These are phyloP conservation scores for Elmis aenea DNA, from an alignment of 2,888 invertebrate genomes.

Conservation along the genomic window DNA sequence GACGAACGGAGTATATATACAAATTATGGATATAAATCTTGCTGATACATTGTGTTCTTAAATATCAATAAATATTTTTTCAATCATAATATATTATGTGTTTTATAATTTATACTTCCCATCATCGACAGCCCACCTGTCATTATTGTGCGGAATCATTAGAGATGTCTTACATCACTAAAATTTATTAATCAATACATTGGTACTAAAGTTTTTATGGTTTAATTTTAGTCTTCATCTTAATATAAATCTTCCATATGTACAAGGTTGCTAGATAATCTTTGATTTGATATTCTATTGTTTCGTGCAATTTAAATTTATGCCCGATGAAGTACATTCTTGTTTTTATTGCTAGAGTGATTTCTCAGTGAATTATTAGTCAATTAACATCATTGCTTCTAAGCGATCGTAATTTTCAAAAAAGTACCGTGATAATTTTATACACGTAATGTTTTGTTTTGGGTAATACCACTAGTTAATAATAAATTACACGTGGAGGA, in stretches of 20 bases:
- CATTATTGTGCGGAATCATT: constrained; percentile 15
- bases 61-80: constrained; percentile 19
- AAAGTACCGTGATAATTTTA: too few relatives aligned
- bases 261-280: constrained; percentile 3
- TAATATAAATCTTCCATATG: constrained; percentile 5
- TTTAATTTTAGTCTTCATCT: constrained; percentile 9
- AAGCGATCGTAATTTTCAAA: too few relatives aligned
- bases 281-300: constrained; percentile 1
- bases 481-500: constrained; percentile 1
- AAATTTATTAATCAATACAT: constrained; percentile 20
- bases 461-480: not conserved
- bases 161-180: constrained; percentile 16
- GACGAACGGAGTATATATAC: too few relatives aligned
- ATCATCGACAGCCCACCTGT: constrained; percentile 17
- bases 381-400: too few relatives aligned
- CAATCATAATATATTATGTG: constrained; percentile 18
- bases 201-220: constrained; percentile 13
- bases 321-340: too few relatives aligned
- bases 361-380: too few relatives aligned
- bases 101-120: constrained; percentile 16
- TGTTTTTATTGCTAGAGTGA: too few relatives aligned
- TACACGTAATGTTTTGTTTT: not conserved
- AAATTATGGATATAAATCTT: constrained; percentile 13
- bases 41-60: constrained; percentile 17
- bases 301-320: not conserved